Base-by-base conservation (phyloP, 23 tunicate genomes). In the Styela plicata region DNA sequence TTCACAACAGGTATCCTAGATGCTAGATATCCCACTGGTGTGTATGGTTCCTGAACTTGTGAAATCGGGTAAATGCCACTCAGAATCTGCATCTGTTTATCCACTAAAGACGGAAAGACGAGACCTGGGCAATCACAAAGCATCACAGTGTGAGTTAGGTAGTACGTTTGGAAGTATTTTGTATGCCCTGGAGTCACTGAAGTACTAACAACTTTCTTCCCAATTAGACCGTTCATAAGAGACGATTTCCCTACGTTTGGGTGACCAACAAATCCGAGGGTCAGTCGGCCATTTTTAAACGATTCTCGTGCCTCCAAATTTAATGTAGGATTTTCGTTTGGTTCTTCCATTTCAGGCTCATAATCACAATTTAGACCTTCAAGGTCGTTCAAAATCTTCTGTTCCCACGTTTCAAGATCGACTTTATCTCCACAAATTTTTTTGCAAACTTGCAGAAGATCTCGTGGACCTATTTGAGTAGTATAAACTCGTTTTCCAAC, bases 111-210 rank as follows among this genome's bases (percentile, higher is more conserved):
- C 52, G 99, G 99, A 79, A 94, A 94, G 2, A 94, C 94, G 27
- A 94, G 90, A 16, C 99, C 99, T 24, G 99, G 99, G 21, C 86
- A 85, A 65, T 94, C 99, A 65, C 94, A 89, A 0, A 94, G 62
- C 74, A 61, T 86, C 78, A 94, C 95, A 0, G 90, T 83, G 0
- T 78, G 77, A 30, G 94, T 86, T 17, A 94, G 71, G 63, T 82
- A 89, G 76, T 89, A 94, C 32, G 94, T 89, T 76, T 94, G 99
- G 34, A 89, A 89, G 74, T 94, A 89, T 69, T 94, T 94, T 63
- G 99, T 94, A 82, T 94, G 99, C 19, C 99, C 99, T 5, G 99
- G 99, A 24, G 94, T 89, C 2, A 94, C 90, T 21, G 99, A 94
- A 13, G 94, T 94, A 77, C 94, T 89, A 62, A 94, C 94, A 61